Base-by-base conservation (phyloP, 2,113 vertebrate genomes). In the Loxodonta africana region DNA sequence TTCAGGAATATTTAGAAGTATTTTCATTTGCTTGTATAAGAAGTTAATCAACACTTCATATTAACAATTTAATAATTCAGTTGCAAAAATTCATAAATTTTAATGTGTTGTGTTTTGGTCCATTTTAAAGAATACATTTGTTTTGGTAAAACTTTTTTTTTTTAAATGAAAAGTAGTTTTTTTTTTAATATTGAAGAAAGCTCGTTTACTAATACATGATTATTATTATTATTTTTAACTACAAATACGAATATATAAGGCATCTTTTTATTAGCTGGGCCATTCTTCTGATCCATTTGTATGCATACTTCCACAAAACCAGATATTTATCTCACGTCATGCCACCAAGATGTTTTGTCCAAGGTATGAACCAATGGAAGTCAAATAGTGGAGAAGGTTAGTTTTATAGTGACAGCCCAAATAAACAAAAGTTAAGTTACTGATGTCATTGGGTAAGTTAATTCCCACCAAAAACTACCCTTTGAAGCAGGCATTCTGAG, bases 231-330 rank as follows among this genome's bases (percentile, higher is more conserved):
- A 28, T 83, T 60, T 71, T 96, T 53, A 80, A 67, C 28, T 77
- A 83, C 30, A 20, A 26, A 2, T 88, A 65, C 95, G 77, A 89
- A 63, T 83, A 30, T 51, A 94, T 76, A 71, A 94, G 95, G 21
- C 46, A 77, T 94, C 53, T 92, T 95, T 86, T 85, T 80, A 94
- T 76, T 89, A 95, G 77, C 48, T 81, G 62, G 63, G 26, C 93
- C 14, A 17, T 96, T 97, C 97, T 97, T 53, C 91, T n/a, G 73
- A 62, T 91, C 63, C 85, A 25, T 71, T 97, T 97, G 10, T 93
- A 83, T 89, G 12, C 82, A 20, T 90, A n/a, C 87, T 93, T 90
- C 23, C 74, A 96, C 78, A 60, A 95, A 95, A 97, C 85, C 81
- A 46, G 21, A 63, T 78, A 91, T 20, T 89, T 92, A 5, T 91